A percentile compares a stretch with the other conserved stretches of the same genome.
phyloP scores from a whole-genome alignment of 2,797 vertebrate genomes.

The Spheniscus humboldti region DNA sequence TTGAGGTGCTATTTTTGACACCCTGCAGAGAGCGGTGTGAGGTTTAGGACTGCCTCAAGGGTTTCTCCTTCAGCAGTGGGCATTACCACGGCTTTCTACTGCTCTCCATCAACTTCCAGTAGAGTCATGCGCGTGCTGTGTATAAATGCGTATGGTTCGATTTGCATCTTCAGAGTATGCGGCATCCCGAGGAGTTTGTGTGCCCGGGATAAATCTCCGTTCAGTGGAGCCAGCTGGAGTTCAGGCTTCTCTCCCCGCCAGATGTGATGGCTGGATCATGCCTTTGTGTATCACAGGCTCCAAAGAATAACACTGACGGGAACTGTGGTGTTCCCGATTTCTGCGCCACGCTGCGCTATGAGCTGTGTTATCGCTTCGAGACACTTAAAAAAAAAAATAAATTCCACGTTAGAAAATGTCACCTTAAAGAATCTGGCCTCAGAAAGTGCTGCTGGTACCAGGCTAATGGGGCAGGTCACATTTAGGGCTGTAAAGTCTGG shows the following conservation, averaged over 20 bases:
- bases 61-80: neutral
- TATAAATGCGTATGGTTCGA: rapidly evolving
- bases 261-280: neutral
- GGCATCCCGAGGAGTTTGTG: neutral
- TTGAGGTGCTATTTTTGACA: neutral
- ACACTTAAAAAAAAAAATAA: neutral
- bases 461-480: neutral
- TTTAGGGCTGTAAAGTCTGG: neutral
- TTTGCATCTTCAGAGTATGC: neutral
- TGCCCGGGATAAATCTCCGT: neutral
- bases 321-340: neutral
- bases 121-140: neutral
- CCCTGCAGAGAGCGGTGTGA: neutral
- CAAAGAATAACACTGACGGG: neutral
- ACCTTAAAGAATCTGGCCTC: neutral
- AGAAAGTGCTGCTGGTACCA: neutral
- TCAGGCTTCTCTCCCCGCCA: neutral
- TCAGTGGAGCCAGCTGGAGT: neutral
- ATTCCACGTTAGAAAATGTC: neutral
- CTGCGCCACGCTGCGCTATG: rapidly evolving
- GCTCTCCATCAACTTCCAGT: neutral
- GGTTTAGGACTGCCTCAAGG: neutral
- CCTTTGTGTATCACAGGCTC: neutral
- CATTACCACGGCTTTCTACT: neutral
- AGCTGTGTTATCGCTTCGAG: neutral